Conservation (phyloP, 2,888 invertebrate genomes). For the Drosophila merina region DNA sequence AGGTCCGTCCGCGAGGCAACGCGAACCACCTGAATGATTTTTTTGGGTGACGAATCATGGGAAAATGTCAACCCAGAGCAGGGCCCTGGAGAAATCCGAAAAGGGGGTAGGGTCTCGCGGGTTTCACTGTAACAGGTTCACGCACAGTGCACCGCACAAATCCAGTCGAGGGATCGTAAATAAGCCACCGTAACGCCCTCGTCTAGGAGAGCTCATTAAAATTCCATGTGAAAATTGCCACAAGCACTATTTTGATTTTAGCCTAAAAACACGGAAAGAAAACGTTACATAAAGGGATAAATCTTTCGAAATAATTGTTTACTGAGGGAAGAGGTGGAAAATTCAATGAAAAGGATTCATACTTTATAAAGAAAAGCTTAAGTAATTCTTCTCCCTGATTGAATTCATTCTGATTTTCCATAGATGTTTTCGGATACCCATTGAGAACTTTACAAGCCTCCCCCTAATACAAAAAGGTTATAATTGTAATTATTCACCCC, state of each 20-base stretch:
- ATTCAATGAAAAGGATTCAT: background rate
- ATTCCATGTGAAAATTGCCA: constrained; percentile 59
- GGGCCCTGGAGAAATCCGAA: constrained; percentile 27
- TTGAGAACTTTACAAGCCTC: constrained; percentile 14
- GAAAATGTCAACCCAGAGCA: constrained; percentile 51
- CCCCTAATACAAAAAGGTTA: constrained; percentile 36
- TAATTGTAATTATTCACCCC: constrained; percentile 76
- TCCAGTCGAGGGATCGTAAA: constrained; percentile 43
- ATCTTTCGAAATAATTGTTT: no score
- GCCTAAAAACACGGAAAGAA: constrained; percentile 12
- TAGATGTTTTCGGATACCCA: background rate
- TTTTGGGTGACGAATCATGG: constrained; percentile 61
- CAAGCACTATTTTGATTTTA: constrained; percentile 47
- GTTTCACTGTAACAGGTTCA: constrained; percentile 53
- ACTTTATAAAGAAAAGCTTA: background rate
- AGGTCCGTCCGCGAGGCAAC: constrained; percentile 41
- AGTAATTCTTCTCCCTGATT: background rate
- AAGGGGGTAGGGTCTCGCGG: constrained; percentile 18
- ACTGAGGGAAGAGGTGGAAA: background rate
- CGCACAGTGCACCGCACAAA: constrained; percentile 59
- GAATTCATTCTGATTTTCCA: constrained; percentile 16
- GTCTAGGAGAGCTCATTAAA: constrained; percentile 44
- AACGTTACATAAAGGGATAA: background rate
- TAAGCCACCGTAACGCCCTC: constrained; percentile 64
- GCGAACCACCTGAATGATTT: constrained; percentile 21